Evolutionary conservation across 2,888 invertebrate genomes (phyloP).

Genomic region (Eilema caniola): DNA sequence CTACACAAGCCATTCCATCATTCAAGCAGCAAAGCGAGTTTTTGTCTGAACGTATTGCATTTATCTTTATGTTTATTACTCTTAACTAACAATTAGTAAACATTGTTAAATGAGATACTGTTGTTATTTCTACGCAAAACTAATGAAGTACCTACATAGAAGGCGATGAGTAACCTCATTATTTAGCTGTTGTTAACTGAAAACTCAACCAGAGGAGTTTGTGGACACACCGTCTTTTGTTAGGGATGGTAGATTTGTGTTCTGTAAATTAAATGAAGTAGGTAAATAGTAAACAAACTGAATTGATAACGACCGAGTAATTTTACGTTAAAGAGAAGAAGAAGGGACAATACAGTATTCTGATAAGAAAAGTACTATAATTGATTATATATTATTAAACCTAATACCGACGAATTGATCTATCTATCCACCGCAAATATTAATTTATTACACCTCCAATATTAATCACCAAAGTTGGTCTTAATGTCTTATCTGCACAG

Average conservation of each 20-base stretch:
- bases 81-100: not conserved
- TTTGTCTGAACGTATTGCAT: not conserved
- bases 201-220: constrained; percentile 19
- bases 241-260: not conserved
- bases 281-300: no score
- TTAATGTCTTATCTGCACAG: not conserved
- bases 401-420: not conserved
- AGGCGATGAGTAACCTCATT: constrained; percentile 28
- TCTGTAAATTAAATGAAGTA: not conserved
- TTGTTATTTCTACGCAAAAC: constrained; percentile 24
- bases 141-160: constrained; percentile 15
- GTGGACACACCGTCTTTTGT: constrained; percentile 3
- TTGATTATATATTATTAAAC: no score
- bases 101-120: not conserved
- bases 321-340: not conserved
- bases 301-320: no score
- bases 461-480: not conserved
- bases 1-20: no score
- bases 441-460: not conserved
- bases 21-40: no score
- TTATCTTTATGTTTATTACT: no score
- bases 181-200: constrained; percentile 45
- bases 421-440: not conserved
- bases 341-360: not conserved
- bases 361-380: no score